Percentiles rank a stretch among this genome's conserved stretches.
Evolutionary conservation across 1,140 invertebrate genomes (phyloP).

Genomic region (Hyles euphorbiae): DNA sequence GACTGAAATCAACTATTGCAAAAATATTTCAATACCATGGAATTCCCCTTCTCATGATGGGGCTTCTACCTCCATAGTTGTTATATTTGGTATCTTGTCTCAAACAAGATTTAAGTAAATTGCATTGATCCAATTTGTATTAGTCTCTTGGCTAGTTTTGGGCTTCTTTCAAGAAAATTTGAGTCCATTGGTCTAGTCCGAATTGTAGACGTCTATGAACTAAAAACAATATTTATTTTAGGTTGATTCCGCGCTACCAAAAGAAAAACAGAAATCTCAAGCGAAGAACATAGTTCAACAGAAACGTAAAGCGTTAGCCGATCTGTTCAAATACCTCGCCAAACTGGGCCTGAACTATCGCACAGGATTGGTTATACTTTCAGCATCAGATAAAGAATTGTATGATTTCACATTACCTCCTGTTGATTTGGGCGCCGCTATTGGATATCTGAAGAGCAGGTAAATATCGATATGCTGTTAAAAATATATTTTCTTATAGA

Average conservation of each 20-base stretch:
- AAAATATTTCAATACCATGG: no score
- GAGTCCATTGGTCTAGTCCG: no score
- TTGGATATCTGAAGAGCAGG: constrained; percentile 71
- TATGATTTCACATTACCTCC: constrained; percentile 77
- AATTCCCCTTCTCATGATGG: no score
- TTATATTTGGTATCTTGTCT: no score
- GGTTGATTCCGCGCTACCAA: constrained; percentile 78
- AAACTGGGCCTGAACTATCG: constrained; percentile 88
- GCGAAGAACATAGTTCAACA: constrained; percentile 89
- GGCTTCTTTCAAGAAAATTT: no score
- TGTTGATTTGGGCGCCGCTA: constrained; percentile 76
- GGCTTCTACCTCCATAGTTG: no score
- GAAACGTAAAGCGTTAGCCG: constrained; percentile 87
- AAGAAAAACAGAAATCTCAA: constrained; percentile 86
- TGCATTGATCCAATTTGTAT: no score
- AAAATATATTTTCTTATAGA: background rate
- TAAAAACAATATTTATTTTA: constrained; percentile 37
- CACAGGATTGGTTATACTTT: constrained; percentile 79
- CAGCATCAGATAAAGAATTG: constrained; percentile 47
- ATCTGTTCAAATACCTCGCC: constrained; percentile 87
- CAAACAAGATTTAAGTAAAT: no score
- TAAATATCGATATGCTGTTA: constrained; percentile 18
- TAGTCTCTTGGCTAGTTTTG: no score
- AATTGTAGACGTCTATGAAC: no score
- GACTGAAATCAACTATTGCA: no score